These are phyloP conservation scores for Perca fluviatilis DNA, from an alignment of 2,113 vertebrate species.

Conservation along the genomic window DNA sequence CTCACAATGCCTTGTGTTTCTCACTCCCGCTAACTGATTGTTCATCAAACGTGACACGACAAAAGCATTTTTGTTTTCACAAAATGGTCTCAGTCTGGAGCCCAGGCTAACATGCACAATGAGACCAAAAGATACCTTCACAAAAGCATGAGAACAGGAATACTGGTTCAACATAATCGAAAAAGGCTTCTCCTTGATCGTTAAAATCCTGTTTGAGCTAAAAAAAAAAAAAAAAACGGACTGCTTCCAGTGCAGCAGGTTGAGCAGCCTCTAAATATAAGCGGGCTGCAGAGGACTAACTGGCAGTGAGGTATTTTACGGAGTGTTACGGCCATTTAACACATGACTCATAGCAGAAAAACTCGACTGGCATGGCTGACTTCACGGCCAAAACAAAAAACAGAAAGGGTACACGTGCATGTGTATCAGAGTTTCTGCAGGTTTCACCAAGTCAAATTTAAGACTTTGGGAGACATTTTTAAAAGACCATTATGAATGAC, in stretches of 20 bases:
- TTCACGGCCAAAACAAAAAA: conserved; percentile 32
- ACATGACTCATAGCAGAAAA: conserved; percentile 12
- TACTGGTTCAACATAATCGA: neutral
- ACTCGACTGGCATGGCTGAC: conserved; percentile 2
- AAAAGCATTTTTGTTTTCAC: too few species aligned
- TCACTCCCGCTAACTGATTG: too few species aligned
- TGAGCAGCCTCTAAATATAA: conserved; percentile 48
- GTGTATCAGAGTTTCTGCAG: too few species aligned
- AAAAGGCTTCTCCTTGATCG: neutral
- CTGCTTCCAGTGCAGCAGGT: conserved; percentile 48
- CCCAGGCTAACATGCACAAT: neutral
- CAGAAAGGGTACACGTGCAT: neutral
- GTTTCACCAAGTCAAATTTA: too few species aligned
- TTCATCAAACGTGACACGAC: too few species aligned
- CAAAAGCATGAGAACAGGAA: neutral
- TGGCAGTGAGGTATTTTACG: conserved; percentile 32
- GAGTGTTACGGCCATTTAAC: conserved; percentile 4
- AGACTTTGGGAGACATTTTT: too few species aligned
- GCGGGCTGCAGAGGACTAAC: conserved; percentile 22
- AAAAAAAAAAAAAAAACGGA: neutral
- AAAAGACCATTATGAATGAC: too few species aligned
- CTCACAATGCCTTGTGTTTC: too few species aligned
- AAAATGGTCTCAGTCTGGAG: too few species aligned
- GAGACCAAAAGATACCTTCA: neutral
- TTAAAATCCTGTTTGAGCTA: neutral